phyloP scores from a whole-genome alignment of 2,888 invertebrate species.

The Cephus spinipes region DNA sequence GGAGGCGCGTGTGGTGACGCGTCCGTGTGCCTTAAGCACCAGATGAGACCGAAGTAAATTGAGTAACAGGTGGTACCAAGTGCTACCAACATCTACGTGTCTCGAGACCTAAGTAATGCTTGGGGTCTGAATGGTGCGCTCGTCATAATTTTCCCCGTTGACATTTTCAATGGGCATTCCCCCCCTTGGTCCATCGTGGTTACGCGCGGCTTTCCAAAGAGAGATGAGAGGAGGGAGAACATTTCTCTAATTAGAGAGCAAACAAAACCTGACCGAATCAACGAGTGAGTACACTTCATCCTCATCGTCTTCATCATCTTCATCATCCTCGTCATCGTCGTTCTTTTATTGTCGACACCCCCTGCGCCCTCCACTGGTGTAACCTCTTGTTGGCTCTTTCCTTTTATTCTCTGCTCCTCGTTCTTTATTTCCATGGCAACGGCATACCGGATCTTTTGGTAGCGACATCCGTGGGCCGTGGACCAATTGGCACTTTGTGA shows the following conservation, averaged over 20 bases:
- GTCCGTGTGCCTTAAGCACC: too few relatives aligned
- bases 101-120: not conserved
- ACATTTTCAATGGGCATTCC: constrained; percentile 28
- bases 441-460: not conserved
- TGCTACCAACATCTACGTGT: constrained; percentile 21
- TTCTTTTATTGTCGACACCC: too few relatives aligned
- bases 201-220: not conserved
- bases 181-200: not conserved
- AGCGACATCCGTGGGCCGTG: not conserved
- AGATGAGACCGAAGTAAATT: too few relatives aligned
- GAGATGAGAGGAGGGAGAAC: not conserved
- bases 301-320: not conserved
- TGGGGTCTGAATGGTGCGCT: not conserved
- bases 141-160: constrained; percentile 9
- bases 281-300: not conserved
- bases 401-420: constrained; percentile 5
- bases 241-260: constrained; percentile 3
- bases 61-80: constrained; percentile 41
- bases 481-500: too few relatives aligned
- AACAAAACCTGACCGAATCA: not conserved
- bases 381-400: not conserved
- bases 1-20: too few relatives aligned
- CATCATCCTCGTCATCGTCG: too few relatives aligned
- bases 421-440: constrained; percentile 10
- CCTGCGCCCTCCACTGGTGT: too few relatives aligned